A percentile compares a stretch with the other conserved stretches of the same genome.
These are phyloP conservation scores for Lepidocyrtoides sp. DNA, from an alignment of 2,888 invertebrate species.

Conservation along the genomic window DNA sequence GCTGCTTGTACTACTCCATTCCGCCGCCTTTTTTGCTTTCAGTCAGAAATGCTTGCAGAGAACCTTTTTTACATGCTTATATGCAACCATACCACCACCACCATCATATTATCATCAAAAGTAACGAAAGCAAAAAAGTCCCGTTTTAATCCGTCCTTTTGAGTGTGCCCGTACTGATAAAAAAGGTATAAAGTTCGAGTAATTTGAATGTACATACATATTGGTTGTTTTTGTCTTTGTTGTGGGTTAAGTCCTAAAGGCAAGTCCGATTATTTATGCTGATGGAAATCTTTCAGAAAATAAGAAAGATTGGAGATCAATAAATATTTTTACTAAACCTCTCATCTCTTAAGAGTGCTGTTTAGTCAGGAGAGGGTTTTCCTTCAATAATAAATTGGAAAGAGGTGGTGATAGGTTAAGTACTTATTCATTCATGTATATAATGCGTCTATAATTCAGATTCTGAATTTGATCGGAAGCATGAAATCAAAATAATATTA, in stretches of 20 bases:
- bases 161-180: conserved; percentile 18
- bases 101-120: conserved; percentile 2
- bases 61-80: conserved; percentile 36
- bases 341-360: conserved; percentile 59
- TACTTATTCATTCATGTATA: conserved; percentile 33
- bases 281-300: conserved; percentile 62
- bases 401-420: conserved; percentile 79
- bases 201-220: no score
- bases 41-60: background rate
- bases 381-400: conserved; percentile 59
- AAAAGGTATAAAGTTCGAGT: conserved; percentile 9
- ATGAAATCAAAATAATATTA: conserved; percentile 20
- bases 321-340: conserved; percentile 78
- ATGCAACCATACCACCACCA: background rate
- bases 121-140: conserved; percentile 70
- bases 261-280: conserved; percentile 70
- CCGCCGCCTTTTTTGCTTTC: background rate
- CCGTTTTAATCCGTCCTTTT: conserved; percentile 76
- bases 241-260: conserved; percentile 28
- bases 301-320: conserved; percentile 70
- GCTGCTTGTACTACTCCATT: conserved; percentile 23
- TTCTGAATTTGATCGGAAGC: background rate
- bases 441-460: no score
- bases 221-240: background rate
- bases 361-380: background rate